These are phyloP conservation scores for Cistogaster globosa DNA, from an alignment of 2,888 invertebrate species.

Conservation along the genomic window DNA sequence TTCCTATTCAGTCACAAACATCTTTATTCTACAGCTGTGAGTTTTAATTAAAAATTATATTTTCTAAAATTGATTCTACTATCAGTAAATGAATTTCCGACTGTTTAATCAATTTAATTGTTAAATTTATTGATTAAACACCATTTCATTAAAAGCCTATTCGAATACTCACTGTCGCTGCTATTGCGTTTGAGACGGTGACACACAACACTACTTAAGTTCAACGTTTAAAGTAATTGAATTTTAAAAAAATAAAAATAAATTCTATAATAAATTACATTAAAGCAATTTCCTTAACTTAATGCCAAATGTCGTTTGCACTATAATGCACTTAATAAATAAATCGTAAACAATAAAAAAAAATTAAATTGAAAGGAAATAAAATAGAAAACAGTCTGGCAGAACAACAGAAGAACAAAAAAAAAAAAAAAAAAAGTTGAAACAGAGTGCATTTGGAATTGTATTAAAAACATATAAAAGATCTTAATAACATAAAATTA, in stretches of 20 bases:
- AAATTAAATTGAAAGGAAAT: background rate
- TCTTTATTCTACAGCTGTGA: background rate
- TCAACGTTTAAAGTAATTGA: background rate
- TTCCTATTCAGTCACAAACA: background rate
- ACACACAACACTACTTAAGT: background rate
- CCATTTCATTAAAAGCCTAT: conserved; percentile 31
- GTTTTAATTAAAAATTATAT: background rate
- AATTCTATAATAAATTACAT: conserved; percentile 50
- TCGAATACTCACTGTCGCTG: background rate
- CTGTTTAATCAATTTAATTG: conserved; percentile 18
- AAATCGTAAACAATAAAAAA: conserved; percentile 30
- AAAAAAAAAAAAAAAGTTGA: background rate
- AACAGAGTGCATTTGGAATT: conserved; percentile 20
- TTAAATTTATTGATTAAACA: conserved; percentile 46
- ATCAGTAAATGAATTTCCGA: background rate
- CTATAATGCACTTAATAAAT: conserved; percentile 23
- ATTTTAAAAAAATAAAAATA: conserved; percentile 32
- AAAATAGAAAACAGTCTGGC: background rate
- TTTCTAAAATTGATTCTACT: conserved; percentile 2
- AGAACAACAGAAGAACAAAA: background rate
- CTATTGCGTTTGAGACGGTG: background rate
- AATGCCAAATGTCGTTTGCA: conserved; percentile 54
- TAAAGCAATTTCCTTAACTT: conserved; percentile 52
- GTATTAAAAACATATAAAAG: conserved; percentile 9
- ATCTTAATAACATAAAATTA: conserved; percentile 9